A percentile compares a stretch with the other conserved stretches of the same genome.
Evolutionary conservation across 2,113 vertebrate genomes (phyloP).

Genomic region (Lophotis ruficrista): DNA sequence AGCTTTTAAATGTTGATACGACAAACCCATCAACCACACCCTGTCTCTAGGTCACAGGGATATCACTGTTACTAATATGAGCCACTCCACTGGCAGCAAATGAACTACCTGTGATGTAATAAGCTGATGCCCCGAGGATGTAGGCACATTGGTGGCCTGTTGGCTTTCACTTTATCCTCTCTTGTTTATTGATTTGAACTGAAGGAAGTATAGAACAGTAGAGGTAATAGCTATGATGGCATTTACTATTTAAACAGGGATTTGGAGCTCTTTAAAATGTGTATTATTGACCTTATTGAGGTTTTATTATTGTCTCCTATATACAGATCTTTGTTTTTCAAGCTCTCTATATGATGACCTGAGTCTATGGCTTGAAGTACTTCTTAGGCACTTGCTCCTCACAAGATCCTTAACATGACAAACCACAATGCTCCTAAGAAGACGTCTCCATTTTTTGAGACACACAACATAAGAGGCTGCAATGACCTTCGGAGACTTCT

Average conservation of each 20-base stretch:
- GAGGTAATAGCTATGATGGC: not conserved
- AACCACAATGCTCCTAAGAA: not conserved
- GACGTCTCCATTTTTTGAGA: not conserved
- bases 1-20: not conserved
- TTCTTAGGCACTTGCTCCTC: not conserved
- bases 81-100: not conserved
- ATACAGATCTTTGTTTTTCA: not conserved
- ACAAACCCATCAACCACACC: not conserved
- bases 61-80: not conserved
- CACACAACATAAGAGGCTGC: not conserved
- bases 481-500: not conserved
- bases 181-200: constrained; percentile 22
- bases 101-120: not conserved
- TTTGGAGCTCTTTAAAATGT: not conserved
- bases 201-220: not conserved
- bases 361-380: not conserved
- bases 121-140: not conserved
- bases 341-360: not conserved
- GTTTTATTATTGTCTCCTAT: not conserved
- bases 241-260: not conserved
- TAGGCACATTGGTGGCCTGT: not conserved
- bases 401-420: not conserved
- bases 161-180: not conserved
- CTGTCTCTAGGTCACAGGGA: not conserved
- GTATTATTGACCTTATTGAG: not conserved